A percentile compares a stretch with the other conserved stretches of the same genome.
Conservation (phyloP, 1,140 invertebrate species). For the Nasonia giraulti region DNA sequence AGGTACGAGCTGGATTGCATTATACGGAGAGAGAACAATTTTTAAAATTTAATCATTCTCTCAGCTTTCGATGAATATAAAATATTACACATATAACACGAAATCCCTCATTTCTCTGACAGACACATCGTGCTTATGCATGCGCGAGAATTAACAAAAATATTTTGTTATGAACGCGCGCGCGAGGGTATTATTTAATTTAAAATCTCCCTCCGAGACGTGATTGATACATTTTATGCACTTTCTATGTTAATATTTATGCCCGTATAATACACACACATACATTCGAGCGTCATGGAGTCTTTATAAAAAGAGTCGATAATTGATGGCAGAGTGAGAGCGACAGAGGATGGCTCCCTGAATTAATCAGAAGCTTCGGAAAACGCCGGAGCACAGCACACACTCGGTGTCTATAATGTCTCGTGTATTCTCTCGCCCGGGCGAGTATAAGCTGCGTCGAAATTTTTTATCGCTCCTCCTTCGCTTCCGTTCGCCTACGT, state of each 20-base stretch:
- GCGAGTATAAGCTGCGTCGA: neutral
- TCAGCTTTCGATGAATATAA: neutral
- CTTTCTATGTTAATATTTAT: constrained; percentile 18
- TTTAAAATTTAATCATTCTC: neutral
- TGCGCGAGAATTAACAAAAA: neutral
- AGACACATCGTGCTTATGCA: neutral
- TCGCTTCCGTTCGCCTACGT: too few relatives aligned
- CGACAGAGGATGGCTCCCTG: too few relatives aligned
- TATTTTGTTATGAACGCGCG: neutral
- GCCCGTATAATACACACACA: neutral
- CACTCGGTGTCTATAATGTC: neutral
- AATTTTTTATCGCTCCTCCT: constrained; percentile 31
- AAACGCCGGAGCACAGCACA: neutral
- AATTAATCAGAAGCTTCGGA: neutral
- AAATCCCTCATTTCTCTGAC: too few relatives aligned
- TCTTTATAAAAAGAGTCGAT: constrained; percentile 1
- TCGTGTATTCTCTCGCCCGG: neutral
- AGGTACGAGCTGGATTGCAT: too few relatives aligned
- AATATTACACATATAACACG: neutral
- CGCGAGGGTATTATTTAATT: neutral
- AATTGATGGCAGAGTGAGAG: neutral
- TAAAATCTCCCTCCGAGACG: neutral
- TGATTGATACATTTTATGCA: constrained; percentile 7
- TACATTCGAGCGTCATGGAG: neutral
- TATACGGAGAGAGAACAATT: neutral